phyloP scores from a whole-genome alignment of 2,797 vertebrate genomes.

The Clarias pachynema region DNA sequence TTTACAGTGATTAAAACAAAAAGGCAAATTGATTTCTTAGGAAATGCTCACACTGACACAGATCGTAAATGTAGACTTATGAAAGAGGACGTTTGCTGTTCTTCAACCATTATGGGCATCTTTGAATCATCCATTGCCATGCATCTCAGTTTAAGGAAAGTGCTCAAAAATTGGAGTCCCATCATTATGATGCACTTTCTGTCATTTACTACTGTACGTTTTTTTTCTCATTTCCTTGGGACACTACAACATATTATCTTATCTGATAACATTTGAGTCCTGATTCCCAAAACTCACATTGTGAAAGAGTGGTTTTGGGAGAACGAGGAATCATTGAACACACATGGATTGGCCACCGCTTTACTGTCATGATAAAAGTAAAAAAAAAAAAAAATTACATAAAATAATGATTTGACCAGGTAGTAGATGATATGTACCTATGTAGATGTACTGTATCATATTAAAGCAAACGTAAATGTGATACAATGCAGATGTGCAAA shows the following conservation, averaged over 20 bases:
- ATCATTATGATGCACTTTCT: slow-evolving; percentile 20
- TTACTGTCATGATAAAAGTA: background rate
- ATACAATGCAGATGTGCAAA: background rate
- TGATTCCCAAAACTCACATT: no score
- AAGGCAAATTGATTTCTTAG: background rate
- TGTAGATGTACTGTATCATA: background rate
- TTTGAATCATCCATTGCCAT: background rate
- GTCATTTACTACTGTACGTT: background rate
- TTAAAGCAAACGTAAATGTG: background rate
- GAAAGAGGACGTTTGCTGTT: slow-evolving; percentile 6
- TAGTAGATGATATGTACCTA: background rate
- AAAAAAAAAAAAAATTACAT: no score
- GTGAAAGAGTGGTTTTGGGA: no score
- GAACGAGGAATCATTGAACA: no score
- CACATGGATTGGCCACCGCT: background rate
- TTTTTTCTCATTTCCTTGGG: background rate
- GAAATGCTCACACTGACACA: slow-evolving; percentile 38
- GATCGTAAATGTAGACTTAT: slow-evolving; percentile 39
- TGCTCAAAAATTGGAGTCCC: slow-evolving; percentile 1
- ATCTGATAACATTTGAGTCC: background rate
- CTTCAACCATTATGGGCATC: background rate
- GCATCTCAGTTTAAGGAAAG: slow-evolving; percentile 2
- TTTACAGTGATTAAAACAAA: no score
- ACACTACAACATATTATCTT: background rate
- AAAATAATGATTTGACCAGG: background rate